phyloP scores from a whole-genome alignment of 1,140 invertebrate species.

The Kradibia gibbosae region DNA sequence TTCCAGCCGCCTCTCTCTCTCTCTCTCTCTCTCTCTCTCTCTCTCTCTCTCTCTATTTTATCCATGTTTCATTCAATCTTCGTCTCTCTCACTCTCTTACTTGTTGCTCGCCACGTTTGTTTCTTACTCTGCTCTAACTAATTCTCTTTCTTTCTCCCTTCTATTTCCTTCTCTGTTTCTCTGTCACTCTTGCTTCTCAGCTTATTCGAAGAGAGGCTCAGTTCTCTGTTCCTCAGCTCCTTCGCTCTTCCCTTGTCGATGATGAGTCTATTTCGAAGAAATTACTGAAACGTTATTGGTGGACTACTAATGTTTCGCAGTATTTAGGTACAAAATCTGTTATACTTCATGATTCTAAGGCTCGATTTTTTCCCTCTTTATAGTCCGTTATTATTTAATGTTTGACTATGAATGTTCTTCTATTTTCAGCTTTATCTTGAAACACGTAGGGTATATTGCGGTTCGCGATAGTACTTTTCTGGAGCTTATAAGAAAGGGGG shows the following conservation, averaged over 20 bases:
- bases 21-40: background rate
- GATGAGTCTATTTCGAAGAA: slow-evolving; percentile 62
- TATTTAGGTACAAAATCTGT: slow-evolving; percentile 18
- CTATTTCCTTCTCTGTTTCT: background rate
- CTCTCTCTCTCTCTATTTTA: slow-evolving; percentile 18
- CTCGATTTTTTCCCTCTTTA: slow-evolving; percentile 12
- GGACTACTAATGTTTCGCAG: slow-evolving; percentile 36
- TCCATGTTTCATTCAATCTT: background rate
- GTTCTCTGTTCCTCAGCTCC: slow-evolving; percentile 24
- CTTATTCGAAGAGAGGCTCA: slow-evolving; percentile 12
- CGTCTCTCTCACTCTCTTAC: slow-evolving; percentile 40
- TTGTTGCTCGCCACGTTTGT: background rate
- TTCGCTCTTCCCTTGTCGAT: slow-evolving; percentile 53
- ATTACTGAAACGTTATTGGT: slow-evolving; percentile 55
- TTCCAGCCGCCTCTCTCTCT: background rate
- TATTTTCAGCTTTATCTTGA: background rate
- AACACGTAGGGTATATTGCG: background rate
- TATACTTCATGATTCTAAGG: slow-evolving; percentile 8
- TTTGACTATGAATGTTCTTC: background rate
- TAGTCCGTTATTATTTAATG: background rate
- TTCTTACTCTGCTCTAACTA: too few species aligned
- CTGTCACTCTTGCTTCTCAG: background rate
- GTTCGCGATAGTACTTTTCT: background rate
- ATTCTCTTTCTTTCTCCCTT: background rate
- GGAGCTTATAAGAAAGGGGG: background rate